A percentile compares a stretch with the other conserved stretches of the same genome.
phyloP scores from a whole-genome alignment of 1,140 invertebrate genomes.

The Conus ventricosus region DNA sequence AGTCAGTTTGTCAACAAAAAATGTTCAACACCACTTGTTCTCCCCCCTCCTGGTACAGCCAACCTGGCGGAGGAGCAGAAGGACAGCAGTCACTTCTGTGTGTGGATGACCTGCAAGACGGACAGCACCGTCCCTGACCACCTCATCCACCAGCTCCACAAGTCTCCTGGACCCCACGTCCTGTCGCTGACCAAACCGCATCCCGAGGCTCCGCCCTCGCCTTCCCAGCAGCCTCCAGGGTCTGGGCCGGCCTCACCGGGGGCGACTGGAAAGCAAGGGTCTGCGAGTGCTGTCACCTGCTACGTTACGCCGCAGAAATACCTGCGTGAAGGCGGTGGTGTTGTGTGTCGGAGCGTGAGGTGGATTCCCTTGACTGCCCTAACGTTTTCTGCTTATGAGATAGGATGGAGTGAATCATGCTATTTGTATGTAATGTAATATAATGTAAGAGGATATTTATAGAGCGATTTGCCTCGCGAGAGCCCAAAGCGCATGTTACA shows the following conservation, averaged over 20 bases:
- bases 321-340: constrained; percentile 26
- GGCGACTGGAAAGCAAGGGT: not conserved
- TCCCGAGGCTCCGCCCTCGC: not conserved
- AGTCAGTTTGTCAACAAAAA: too few relatives aligned
- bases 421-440: not conserved
- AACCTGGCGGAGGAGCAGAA: constrained; percentile 55
- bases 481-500: too few relatives aligned
- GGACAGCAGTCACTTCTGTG: constrained; percentile 62
- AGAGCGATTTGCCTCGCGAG: too few relatives aligned
- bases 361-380: not conserved
- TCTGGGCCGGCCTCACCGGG: not conserved
- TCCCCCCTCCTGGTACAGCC: not conserved
- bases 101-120: constrained; percentile 69
- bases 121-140: constrained; percentile 56
- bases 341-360: not conserved
- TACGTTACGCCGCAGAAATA: constrained; percentile 28
- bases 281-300: not conserved
- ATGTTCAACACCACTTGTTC: too few relatives aligned
- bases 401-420: not conserved
- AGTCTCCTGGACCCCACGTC: constrained; percentile 66
- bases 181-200: constrained; percentile 41
- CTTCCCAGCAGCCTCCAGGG: not conserved
- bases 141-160: constrained; percentile 62
- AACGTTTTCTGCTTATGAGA: too few relatives aligned
- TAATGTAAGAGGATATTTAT: too few relatives aligned